phyloP scores from a whole-genome alignment of 2,888 invertebrate genomes.

The Orchestes rusci region DNA sequence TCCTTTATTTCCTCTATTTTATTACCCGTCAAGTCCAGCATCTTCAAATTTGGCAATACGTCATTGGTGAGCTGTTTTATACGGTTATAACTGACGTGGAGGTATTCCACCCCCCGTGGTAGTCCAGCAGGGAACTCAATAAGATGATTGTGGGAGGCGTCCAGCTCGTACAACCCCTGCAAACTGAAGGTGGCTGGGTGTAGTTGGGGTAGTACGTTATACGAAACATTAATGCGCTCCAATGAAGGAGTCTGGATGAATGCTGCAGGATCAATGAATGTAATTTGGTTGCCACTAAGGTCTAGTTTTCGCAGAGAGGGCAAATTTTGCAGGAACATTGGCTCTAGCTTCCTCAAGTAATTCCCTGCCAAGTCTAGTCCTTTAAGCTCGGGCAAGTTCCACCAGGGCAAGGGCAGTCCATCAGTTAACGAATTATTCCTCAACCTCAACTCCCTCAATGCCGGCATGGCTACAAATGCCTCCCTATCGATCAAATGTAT shows the following conservation, averaged over 20 bases:
- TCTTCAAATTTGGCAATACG: slow-evolving; percentile 62
- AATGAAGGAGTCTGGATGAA: slow-evolving; percentile 65
- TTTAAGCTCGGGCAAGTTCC: slow-evolving; percentile 78
- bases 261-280: slow-evolving; percentile 62
- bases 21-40: slow-evolving; percentile 69
- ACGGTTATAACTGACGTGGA: slow-evolving; percentile 64
- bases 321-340: slow-evolving; percentile 63
- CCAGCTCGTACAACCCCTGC: slow-evolving; percentile 69
- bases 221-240: slow-evolving; percentile 74
- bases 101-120: slow-evolving; percentile 68
- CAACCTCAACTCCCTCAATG: slow-evolving; percentile 71
- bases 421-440: slow-evolving; percentile 77
- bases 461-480: slow-evolving; percentile 77
- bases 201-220: slow-evolving; percentile 61
- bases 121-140: slow-evolving; percentile 71
- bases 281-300: slow-evolving; percentile 66
- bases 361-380: slow-evolving; percentile 76
- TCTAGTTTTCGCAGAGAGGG: slow-evolving; percentile 71
- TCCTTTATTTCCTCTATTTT: slow-evolving; percentile 63
- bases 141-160: slow-evolving; percentile 65
- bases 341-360: slow-evolving; percentile 57
- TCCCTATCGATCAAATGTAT: slow-evolving; percentile 68
- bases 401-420: slow-evolving; percentile 65
- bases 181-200: slow-evolving; percentile 75
- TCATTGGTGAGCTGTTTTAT: slow-evolving; percentile 61